A percentile compares a stretch with the other conserved stretches of the same genome.
phyloP scores from a whole-genome alignment of 2,888 invertebrate species.

The Pachymerium ferrugineum region DNA sequence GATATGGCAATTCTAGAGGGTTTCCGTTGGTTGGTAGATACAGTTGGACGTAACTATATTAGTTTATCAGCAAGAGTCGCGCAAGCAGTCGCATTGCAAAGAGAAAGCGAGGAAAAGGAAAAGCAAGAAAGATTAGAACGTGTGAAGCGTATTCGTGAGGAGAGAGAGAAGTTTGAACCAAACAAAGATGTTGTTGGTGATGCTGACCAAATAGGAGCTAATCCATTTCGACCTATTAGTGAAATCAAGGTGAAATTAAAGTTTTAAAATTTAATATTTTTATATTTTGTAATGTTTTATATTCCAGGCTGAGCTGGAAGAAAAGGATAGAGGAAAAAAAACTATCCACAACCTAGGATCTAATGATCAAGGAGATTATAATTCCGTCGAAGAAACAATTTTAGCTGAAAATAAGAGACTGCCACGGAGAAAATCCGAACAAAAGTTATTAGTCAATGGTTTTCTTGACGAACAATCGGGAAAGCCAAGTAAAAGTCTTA shows the following conservation, averaged over 20 bases:
- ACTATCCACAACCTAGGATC: neutral
- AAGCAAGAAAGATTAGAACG: constrained; percentile 50
- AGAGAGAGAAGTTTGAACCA: constrained; percentile 29
- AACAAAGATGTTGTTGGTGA: neutral
- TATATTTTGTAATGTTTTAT: neutral
- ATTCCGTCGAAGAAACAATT: neutral
- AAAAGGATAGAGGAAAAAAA: neutral
- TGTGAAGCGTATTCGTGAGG: constrained; percentile 42
- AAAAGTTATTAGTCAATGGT: neutral
- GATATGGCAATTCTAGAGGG: constrained; percentile 64
- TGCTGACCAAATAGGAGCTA: neutral
- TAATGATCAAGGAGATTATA: neutral
- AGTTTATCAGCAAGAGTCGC: constrained; percentile 61
- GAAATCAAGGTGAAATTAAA: neutral
- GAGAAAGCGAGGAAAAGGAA: constrained; percentile 51
- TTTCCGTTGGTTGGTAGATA: constrained; percentile 63
- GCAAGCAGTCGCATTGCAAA: constrained; percentile 56
- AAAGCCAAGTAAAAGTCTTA: neutral
- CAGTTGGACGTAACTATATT: constrained; percentile 62
- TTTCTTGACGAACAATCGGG: neutral
- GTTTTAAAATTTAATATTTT: neutral
- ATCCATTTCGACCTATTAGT: neutral
- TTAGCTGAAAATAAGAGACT: neutral
- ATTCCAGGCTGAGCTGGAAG: neutral
- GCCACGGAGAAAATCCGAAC: neutral